Evolutionary conservation across 2,113 vertebrate genomes (phyloP).

Genomic region (Phylloscopus whistleri): DNA sequence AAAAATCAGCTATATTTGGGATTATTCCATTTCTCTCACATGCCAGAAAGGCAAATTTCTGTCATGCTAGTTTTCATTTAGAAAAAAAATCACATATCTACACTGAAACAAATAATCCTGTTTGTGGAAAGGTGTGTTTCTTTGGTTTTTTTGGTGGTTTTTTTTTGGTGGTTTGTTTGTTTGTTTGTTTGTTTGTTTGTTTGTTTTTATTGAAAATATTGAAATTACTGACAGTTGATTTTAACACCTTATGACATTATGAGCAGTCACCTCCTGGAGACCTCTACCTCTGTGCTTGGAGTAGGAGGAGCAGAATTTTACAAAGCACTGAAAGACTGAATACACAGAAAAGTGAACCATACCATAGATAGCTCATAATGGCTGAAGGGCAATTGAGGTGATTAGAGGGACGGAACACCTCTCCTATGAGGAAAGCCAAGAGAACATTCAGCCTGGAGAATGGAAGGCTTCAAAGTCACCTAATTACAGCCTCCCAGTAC

Average conservation of each 20-base stretch:
- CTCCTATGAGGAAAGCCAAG: not conserved
- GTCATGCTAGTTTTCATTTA: not conserved
- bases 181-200: too few species aligned
- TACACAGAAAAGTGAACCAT: not conserved
- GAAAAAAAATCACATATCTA: not conserved
- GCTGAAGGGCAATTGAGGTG: accelerated
- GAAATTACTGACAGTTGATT: not conserved
- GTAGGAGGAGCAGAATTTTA: not conserved
- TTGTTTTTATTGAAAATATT: not conserved
- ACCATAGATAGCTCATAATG: not conserved
- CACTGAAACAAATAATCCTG: not conserved
- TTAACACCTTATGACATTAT: not conserved
- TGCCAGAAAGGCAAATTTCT: not conserved
- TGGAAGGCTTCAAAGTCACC: not conserved
- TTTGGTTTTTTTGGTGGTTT: too few species aligned
- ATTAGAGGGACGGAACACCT: not conserved
- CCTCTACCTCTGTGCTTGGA: not conserved
- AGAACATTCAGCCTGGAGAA: not conserved
- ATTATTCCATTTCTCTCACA: not conserved
- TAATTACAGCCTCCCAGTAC: not conserved
- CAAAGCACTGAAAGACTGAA: not conserved
- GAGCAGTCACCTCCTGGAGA: not conserved
- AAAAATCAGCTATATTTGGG: not conserved
- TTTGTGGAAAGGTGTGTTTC: not conserved
- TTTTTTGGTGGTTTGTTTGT: too few species aligned